Evolutionary conservation across 2,797 vertebrate species (phyloP).

Genomic region (Neolamprologus multifasciatus): DNA sequence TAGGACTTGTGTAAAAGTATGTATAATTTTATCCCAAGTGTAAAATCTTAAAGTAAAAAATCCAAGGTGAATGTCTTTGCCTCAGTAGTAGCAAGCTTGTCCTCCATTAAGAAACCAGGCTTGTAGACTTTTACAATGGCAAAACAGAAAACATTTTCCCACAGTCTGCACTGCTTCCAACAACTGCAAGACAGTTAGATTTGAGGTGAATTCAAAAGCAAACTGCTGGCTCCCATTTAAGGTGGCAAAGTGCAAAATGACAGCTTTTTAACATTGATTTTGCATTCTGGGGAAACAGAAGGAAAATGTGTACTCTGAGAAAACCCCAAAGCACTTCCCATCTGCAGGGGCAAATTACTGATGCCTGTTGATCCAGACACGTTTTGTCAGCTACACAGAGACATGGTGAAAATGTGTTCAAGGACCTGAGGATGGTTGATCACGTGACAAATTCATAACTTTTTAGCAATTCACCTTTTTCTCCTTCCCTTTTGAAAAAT

Average conservation of each 20-base stretch:
- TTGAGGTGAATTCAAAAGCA: neutral
- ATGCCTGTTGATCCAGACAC: neutral
- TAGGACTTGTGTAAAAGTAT: neutral
- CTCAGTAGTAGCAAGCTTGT: neutral
- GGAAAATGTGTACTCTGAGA: neutral
- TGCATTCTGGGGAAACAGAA: neutral
- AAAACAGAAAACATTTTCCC: neutral
- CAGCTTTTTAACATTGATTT: neutral
- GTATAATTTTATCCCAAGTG: neutral
- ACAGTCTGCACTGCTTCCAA: neutral
- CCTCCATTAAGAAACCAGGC: neutral
- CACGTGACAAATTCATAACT: neutral
- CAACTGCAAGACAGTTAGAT: neutral
- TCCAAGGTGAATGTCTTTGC: neutral
- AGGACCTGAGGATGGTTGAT: neutral
- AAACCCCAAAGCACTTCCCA: neutral
- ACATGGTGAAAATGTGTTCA: neutral
- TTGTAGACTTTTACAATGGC: neutral
- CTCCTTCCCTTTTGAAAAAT: neutral
- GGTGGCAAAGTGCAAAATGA: neutral
- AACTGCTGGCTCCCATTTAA: neutral
- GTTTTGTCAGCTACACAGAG: neutral
- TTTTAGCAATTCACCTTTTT: neutral
- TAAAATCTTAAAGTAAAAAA: neutral
- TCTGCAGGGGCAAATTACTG: neutral